Conservation (phyloP, 2,888 invertebrate genomes). For the Flabesymbios commensalis region DNA sequence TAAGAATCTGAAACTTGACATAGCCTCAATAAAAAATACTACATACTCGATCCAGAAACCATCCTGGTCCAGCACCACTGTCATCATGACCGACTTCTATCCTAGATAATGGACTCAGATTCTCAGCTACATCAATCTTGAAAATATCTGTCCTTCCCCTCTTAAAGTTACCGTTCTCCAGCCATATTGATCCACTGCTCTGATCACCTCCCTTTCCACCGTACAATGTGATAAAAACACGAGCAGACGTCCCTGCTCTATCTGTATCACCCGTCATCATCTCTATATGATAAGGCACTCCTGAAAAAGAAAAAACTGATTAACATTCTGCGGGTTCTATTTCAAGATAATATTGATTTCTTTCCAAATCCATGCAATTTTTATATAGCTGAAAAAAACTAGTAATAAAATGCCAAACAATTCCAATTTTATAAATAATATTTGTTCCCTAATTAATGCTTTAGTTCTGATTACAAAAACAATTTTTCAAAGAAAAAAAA, state of each 20-base stretch:
- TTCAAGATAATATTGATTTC: too few relatives aligned
- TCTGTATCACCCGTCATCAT: conserved; percentile 55
- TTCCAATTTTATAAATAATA: too few relatives aligned
- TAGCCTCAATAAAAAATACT: too few relatives aligned
- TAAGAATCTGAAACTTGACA: too few relatives aligned
- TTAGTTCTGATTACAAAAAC: too few relatives aligned
- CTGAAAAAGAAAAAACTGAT: conserved; percentile 24
- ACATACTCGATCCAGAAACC: conserved; percentile 53
- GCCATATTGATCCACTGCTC: conserved; percentile 58
- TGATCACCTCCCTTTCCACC: conserved; percentile 47
- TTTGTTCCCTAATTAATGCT: too few relatives aligned
- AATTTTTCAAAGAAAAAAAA: too few relatives aligned
- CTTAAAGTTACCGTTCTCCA: conserved; percentile 56
- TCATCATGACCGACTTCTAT: conserved; percentile 61
- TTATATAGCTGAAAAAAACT: too few relatives aligned
- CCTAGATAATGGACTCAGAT: conserved; percentile 53
- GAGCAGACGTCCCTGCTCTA: conserved; percentile 57
- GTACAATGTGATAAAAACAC: conserved; percentile 53
- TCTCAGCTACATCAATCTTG: conserved; percentile 51
- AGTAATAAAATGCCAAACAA: too few relatives aligned
- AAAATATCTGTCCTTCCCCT: conserved; percentile 55
- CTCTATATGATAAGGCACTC: conserved; percentile 55
- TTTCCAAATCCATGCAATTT: too few relatives aligned
- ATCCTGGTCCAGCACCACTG: conserved; percentile 54
- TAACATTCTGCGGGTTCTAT: background rate